Conservation (phyloP, 53 echinoderm and acorn worm species). For the Patiria pectinifera region DNA sequence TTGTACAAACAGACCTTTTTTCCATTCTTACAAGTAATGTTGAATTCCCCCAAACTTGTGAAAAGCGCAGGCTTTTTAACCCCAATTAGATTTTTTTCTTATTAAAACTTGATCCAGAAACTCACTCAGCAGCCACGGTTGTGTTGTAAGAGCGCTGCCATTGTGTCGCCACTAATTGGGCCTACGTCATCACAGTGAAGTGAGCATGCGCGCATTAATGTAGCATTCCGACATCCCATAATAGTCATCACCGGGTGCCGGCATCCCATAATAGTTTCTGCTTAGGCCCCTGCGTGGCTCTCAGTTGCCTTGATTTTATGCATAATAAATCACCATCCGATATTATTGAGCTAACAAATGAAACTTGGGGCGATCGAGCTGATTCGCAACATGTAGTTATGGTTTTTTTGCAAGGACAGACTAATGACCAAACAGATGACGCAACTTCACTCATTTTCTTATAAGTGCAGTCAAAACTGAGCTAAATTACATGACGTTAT, state of each 20-base stretch:
- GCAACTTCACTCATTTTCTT: background rate
- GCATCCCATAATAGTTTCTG: slow-evolving; percentile 58
- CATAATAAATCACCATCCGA: slow-evolving; percentile 55
- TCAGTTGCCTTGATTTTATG: slow-evolving; percentile 47
- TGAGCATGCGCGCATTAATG: slow-evolving; percentile 52
- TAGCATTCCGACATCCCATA: slow-evolving; percentile 54
- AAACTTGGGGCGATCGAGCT: slow-evolving; percentile 8
- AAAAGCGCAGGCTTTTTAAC: background rate
- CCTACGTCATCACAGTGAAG: slow-evolving; percentile 46
- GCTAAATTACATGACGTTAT: too few species aligned
- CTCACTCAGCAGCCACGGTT: background rate
- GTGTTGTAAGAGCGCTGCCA: slow-evolving; percentile 15
- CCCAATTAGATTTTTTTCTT: background rate
- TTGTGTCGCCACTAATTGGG: slow-evolving; percentile 51
- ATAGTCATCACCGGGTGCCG: slow-evolving; percentile 34
- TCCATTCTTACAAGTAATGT: background rate
- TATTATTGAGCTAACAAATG: slow-evolving; percentile 33
- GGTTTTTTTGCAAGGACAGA: background rate
- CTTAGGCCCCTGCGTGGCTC: slow-evolving; percentile 53
- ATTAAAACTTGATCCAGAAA: background rate
- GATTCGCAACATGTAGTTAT: background rate
- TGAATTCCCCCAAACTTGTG: background rate
- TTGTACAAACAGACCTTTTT: background rate
- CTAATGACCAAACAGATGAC: background rate
- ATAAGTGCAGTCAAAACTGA: background rate